Evolutionary conservation across 1,140 invertebrate species (phyloP).

Genomic region (Drosophila athabasca): DNA sequence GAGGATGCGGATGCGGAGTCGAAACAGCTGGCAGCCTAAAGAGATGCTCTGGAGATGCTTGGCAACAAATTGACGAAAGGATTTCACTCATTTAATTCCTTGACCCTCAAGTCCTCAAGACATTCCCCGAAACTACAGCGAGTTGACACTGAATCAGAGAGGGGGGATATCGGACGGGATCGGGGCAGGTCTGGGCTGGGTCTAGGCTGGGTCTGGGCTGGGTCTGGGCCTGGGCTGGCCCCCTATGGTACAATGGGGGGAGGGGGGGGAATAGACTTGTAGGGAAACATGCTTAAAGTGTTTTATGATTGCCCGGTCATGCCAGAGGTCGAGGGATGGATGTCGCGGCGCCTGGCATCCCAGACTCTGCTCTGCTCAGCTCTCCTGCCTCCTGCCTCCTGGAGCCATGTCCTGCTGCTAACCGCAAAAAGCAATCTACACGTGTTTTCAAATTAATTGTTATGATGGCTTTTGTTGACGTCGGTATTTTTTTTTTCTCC

Average conservation of each 20-base stretch:
- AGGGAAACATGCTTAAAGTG: slow-evolving; percentile 80
- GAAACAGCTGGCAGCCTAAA: no score
- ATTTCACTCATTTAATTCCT: no score
- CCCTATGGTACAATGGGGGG: slow-evolving; percentile 8
- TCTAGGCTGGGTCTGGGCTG: no score
- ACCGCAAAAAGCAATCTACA: slow-evolving; percentile 83
- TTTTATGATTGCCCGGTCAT: slow-evolving; percentile 77
- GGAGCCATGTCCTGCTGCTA: slow-evolving; percentile 54
- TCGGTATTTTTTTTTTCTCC: slow-evolving; percentile 18
- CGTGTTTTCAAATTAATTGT: slow-evolving; percentile 82
- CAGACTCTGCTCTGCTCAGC: slow-evolving; percentile 18
- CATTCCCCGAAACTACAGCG: no score
- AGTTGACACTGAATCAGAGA: slow-evolving; percentile 60
- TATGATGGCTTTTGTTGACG: slow-evolving; percentile 81
- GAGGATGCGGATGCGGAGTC: no score
- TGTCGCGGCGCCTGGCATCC: slow-evolving; percentile 55
- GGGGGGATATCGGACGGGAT: neutral
- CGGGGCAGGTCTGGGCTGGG: neutral
- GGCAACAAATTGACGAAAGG: no score
- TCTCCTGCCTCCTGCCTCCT: neutral
- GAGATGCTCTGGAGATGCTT: no score
- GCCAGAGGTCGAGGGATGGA: slow-evolving; percentile 60
- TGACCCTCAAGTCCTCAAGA: no score
- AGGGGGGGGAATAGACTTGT: slow-evolving; percentile 70
- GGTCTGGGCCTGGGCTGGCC: neutral